Base-by-base conservation (phyloP, 2,113 vertebrate genomes). In the Periophthalmodon schlosseri region DNA sequence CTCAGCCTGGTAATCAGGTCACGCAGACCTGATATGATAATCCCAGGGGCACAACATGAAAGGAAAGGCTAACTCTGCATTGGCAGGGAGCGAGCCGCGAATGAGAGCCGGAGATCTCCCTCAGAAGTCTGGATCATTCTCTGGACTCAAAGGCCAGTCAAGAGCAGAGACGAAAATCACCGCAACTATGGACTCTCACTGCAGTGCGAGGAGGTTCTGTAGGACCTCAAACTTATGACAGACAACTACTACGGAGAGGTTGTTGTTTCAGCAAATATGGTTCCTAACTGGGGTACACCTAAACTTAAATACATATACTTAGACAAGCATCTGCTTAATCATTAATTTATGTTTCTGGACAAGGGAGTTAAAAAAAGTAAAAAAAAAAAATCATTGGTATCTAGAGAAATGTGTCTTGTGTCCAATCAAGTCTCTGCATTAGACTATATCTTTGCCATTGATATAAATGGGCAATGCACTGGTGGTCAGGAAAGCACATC, bases 41-140 rank as follows among this genome's bases (percentile, higher is more conserved):
- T 91, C 91, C 89, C 88, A 79, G 82, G 88, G 89, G 91, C 83
- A 79, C 58, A 23, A 73, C 84, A 87, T 90, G 79, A 91, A 92
- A 92, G 89, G 76, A 88, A 79, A 88, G 91, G 88, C 92, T 87
- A 92, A 92, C 89, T 91, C 89, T 86, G 84, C 89, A 76, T 78
- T 84, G 79, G 87, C 85, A 86, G 81, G 49, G 80, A 76, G 76
- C 68, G n/a, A 83, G 81, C 81, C 74, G 72, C 15, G 82, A 80
- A 90, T 89, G 87, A 87, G 72, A 89, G 80, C 78, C 76, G 68
- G 73, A 88, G 88, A 86, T 81, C 83, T 87, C 78, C 87, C 77
- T 92, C 92, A 90, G 89, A 91, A 92, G 91, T 91, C 81, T 60
- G 84, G 90, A 81, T 88, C 78, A 80, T 84, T 87, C 82, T 82